These are phyloP conservation scores for Malacoctenus gilli DNA, from an alignment of 2,797 vertebrate species.

Conservation along the genomic window DNA sequence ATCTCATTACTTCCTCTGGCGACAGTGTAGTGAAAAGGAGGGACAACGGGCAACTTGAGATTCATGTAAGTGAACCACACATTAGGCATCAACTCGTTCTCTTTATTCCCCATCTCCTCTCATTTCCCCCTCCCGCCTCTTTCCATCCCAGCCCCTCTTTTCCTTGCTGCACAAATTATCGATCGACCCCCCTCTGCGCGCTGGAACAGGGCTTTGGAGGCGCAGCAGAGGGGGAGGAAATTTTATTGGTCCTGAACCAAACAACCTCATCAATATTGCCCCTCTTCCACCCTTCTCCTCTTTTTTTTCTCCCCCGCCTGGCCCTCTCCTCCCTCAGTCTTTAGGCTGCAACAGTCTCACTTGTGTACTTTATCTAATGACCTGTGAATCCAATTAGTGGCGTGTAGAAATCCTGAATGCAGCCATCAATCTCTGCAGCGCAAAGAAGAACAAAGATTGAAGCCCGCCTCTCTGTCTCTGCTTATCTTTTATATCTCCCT, in stretches of 20 bases:
- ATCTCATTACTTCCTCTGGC: conserved; percentile 45
- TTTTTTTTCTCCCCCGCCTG: conserved; percentile 7
- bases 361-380: conserved; percentile 81
- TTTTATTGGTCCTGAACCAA: conserved; percentile 70
- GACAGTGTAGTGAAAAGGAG: conserved; percentile 39
- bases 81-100: conserved; percentile 36
- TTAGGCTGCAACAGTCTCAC: conserved; percentile 67
- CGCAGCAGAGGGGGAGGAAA: conserved; percentile 52
- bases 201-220: conserved; percentile 42
- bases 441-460: conserved; percentile 49
- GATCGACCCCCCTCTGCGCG: conserved; percentile 47
- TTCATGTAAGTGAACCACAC: conserved; percentile 25
- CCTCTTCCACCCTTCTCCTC: conserved; percentile 44
- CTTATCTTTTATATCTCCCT: conserved; percentile 12
- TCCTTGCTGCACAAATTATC: conserved; percentile 59
- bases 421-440: conserved; percentile 69
- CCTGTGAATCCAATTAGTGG: conserved; percentile 81
- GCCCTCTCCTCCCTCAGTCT: conserved; percentile 43
- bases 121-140: conserved; percentile 19
- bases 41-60: conserved; percentile 35
- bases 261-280: conserved; percentile 76
- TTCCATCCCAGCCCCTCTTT: conserved; percentile 34
- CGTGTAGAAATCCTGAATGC: conserved; percentile 73
- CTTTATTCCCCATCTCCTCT: conserved; percentile 53
- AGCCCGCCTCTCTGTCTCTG: conserved; percentile 28